Evolutionary conservation across 2,113 vertebrate genomes (phyloP).

Genomic region (Oncorhynchus gorbuscha): DNA sequence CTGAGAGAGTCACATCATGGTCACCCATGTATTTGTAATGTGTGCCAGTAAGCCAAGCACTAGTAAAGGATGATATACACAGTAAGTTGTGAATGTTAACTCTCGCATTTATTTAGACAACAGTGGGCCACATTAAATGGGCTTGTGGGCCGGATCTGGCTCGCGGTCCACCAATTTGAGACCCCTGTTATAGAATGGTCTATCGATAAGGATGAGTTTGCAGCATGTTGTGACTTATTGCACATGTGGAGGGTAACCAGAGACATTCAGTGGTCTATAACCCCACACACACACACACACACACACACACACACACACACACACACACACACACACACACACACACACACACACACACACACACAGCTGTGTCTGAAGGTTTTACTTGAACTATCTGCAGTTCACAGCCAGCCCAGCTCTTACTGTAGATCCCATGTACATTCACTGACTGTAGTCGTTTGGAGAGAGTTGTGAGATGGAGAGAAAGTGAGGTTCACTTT

Average conservation of each 20-base stretch:
- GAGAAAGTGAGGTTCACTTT: slow-evolving; percentile 37
- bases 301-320: slow-evolving; percentile 34
- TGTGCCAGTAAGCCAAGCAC: neutral
- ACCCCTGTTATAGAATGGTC: neutral
- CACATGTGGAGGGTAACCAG: no score
- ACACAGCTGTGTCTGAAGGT: slow-evolving; percentile 41
- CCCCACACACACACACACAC: neutral
- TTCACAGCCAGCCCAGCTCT: slow-evolving; percentile 19
- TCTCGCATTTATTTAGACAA: neutral
- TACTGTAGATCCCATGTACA: slow-evolving; percentile 10
- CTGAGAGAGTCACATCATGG: neutral
- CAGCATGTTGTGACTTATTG: neutral
- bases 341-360: slow-evolving; percentile 17
- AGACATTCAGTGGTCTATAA: no score
- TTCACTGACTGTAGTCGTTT: slow-evolving; percentile 14
- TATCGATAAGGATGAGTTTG: neutral
- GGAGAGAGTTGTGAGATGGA: neutral
- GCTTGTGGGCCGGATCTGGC: neutral
- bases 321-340: neutral
- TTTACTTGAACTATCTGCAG: slow-evolving; percentile 35
- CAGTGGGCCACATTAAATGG: neutral
- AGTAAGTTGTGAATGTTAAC: no score
- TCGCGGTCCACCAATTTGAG: neutral
- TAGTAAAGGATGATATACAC: no score
- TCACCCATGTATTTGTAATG: neutral